These are phyloP conservation scores for Oryctes rhinoceros DNA, from an alignment of 1,140 invertebrate genomes.

Conservation along the genomic window DNA sequence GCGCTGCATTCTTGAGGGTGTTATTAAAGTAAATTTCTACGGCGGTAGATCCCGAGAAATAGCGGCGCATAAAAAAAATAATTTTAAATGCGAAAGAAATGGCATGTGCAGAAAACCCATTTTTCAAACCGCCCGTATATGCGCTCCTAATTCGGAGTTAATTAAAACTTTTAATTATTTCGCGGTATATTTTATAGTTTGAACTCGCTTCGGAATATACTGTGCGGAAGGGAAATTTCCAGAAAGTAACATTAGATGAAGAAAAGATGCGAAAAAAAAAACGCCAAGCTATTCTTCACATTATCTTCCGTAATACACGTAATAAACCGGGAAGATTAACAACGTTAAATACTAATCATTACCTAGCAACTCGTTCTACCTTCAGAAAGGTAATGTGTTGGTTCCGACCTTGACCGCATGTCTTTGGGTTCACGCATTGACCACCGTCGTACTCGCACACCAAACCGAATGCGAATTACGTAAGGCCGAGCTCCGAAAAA, in stretches of 20 bases:
- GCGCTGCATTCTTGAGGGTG: no score
- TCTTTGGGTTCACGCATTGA: conserved; percentile 22
- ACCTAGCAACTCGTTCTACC: conserved; percentile 31
- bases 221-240: background rate
- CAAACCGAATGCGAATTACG: background rate
- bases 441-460: background rate
- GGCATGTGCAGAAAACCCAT: background rate
- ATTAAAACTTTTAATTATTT: background rate
- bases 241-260: background rate
- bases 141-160: background rate
- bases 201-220: background rate
- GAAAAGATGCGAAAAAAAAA: background rate
- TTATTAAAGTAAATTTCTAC: no score
- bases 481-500: background rate
- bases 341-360: conserved; percentile 23
- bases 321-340: conserved; percentile 20
- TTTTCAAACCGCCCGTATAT: background rate
- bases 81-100: background rate
- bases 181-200: background rate
- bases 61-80: no score
- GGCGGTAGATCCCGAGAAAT: no score
- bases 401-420: conserved; percentile 22
- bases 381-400: conserved; percentile 27
- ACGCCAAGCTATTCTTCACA: background rate
- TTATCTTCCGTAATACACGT: background rate